A percentile compares a stretch with the other conserved stretches of the same genome.
phyloP scores from a whole-genome alignment of 2,113 vertebrate genomes.

The Ibidorhyncha struthersii region DNA sequence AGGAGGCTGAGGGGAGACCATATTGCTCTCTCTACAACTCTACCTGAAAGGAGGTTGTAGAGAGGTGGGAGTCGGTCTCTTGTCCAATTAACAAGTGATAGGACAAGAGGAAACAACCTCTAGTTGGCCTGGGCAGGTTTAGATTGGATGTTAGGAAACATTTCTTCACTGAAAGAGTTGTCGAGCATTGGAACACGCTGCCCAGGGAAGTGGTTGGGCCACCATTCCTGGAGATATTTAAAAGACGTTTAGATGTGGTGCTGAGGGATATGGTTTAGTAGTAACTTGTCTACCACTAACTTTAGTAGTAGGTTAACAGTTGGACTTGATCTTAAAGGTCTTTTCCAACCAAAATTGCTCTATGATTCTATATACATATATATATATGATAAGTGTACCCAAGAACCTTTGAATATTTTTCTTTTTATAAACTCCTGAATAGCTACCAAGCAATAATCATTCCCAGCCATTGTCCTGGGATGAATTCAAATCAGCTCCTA shows the following conservation, averaged over 20 bases:
- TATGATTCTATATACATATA: background rate
- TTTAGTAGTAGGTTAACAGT: background rate
- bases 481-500: background rate
- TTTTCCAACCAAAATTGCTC: background rate
- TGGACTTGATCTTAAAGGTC: background rate
- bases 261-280: background rate
- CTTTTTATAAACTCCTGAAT: background rate
- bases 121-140: background rate
- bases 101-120: background rate
- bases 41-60: background rate
- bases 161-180: background rate
- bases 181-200: background rate
- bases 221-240: background rate
- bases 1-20: background rate
- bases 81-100: background rate
- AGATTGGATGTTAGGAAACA: background rate
- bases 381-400: background rate
- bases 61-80: no score
- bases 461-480: background rate
- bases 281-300: background rate
- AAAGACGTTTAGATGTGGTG: background rate
- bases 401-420: background rate
- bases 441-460: background rate
- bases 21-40: background rate
- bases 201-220: background rate